Evolutionary conservation across 2,113 vertebrate genomes (phyloP).

Genomic region (Lophochroa leadbeateri): DNA sequence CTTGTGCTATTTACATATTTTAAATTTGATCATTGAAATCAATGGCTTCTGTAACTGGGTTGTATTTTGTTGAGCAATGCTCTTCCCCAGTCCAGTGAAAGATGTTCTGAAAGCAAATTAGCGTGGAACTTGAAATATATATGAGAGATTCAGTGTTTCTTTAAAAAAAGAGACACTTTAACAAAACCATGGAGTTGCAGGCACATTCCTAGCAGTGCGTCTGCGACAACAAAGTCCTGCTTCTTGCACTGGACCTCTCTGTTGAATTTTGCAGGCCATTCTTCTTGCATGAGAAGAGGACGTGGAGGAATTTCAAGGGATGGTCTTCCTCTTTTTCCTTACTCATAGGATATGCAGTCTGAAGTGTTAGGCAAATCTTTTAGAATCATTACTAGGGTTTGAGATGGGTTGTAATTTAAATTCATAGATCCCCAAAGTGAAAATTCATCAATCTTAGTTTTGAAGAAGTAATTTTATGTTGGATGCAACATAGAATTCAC

Average conservation of each 20-base stretch:
- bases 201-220: rapidly evolving
- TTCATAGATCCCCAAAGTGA: neutral
- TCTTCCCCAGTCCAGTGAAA: neutral
- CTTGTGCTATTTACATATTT: neutral
- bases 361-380: neutral
- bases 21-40: neutral
- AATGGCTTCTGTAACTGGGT: neutral
- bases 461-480: neutral
- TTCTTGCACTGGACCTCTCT: neutral
- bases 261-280: neutral
- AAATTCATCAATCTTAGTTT: neutral
- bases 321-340: neutral
- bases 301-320: neutral
- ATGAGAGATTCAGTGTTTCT: neutral
- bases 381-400: neutral
- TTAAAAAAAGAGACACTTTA: neutral
- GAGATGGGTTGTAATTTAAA: neutral
- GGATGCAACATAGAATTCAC: neutral
- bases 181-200: neutral
- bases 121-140: neutral
- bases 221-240: neutral
- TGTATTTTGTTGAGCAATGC: neutral
- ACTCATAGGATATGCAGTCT: neutral
- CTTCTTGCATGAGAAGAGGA: neutral
- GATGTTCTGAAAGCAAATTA: neutral